Conservation (phyloP, 2,797 vertebrate genomes). For the Pteronotus mesoamericanus region DNA sequence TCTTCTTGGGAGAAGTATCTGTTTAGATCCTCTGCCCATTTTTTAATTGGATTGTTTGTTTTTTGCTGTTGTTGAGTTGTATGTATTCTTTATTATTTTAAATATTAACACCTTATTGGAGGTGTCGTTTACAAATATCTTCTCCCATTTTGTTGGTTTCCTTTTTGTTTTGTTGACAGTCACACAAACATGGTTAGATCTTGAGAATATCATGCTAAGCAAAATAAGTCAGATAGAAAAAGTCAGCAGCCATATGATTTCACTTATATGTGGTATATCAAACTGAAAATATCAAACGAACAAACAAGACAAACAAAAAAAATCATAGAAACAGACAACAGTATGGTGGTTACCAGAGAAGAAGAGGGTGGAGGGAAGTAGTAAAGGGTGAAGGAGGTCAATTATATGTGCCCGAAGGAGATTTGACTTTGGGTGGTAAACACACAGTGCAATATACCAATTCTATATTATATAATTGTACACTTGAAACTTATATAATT, state of each 20-base stretch:
- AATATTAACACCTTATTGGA: background rate
- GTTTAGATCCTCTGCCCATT: background rate
- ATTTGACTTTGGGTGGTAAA: background rate
- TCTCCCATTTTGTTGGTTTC: background rate
- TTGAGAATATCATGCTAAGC: background rate
- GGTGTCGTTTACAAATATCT: background rate
- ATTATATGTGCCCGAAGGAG: background rate
- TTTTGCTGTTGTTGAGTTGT: background rate
- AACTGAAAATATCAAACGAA: background rate
- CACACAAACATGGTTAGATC: background rate
- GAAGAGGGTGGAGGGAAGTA: background rate
- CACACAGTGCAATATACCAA: background rate
- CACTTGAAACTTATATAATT: background rate
- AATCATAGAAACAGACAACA: background rate
- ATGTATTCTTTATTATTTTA: background rate
- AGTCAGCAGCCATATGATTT: background rate
- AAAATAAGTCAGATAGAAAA: background rate
- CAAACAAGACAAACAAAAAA: background rate
- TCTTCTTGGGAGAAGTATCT: background rate
- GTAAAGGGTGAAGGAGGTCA: background rate
- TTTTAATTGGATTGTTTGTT: background rate
- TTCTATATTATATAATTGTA: background rate
- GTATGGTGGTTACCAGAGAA: background rate
- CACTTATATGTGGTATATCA: background rate
- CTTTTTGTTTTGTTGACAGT: background rate